Evolutionary conservation across 2,888 invertebrate species (phyloP).

Genomic region (Machimus rusticus): DNA sequence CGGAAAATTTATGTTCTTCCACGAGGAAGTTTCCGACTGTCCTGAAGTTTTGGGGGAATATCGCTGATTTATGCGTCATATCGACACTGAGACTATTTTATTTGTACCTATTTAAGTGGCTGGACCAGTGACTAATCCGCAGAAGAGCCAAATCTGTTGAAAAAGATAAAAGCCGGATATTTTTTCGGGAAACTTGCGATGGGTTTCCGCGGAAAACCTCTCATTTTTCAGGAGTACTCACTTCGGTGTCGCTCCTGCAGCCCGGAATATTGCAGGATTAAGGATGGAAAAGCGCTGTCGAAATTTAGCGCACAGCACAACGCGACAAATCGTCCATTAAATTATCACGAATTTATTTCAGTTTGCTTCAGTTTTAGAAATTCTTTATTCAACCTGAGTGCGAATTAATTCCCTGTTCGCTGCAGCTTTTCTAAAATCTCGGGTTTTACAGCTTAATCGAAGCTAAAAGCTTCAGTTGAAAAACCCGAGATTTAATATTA

Average conservation of each 20-base stretch:
- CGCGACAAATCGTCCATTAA: background rate
- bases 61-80: background rate
- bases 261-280: background rate
- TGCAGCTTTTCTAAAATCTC: background rate
- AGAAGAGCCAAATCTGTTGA: background rate
- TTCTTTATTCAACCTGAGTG: background rate
- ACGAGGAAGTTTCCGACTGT: background rate
- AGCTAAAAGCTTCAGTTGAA: background rate
- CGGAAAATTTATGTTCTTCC: background rate
- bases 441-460: background rate
- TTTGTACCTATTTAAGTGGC: background rate
- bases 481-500: too few relatives aligned
- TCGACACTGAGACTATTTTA: background rate
- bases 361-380: background rate
- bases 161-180: background rate
- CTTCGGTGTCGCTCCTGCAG: background rate
- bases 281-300: background rate
- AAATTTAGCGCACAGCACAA: background rate
- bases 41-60: background rate
- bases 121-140: background rate
- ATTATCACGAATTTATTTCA: background rate
- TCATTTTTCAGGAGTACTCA: background rate
- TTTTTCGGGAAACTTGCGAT: background rate
- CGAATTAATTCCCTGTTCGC: background rate
- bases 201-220: background rate